Percentiles rank a stretch among this genome's conserved stretches.
Evolutionary conservation across 1,140 invertebrate genomes (phyloP).

Genomic region (Melipona quadrifasciata): DNA sequence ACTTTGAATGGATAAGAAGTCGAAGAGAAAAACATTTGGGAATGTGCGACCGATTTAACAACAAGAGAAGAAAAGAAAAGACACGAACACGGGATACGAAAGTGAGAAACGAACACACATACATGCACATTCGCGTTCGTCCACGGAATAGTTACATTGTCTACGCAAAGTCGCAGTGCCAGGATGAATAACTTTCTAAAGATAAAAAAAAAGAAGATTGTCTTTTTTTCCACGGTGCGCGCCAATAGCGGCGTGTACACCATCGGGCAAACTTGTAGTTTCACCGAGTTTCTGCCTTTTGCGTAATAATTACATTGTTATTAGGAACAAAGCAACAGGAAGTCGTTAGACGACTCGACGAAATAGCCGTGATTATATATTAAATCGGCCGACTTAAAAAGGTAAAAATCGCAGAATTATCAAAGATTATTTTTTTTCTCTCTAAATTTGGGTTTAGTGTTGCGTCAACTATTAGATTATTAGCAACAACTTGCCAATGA

Average conservation of each 20-base stretch:
- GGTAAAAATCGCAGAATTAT: not conserved
- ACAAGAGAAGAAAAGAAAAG: not conserved
- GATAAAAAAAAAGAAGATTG: conserved; percentile 37
- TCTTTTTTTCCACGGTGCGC: conserved; percentile 43
- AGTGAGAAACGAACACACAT: conserved; percentile 1
- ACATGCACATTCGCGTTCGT: not conserved
- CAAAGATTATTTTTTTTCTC: not conserved
- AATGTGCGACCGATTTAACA: not conserved
- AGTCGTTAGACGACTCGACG: conserved; percentile 38
- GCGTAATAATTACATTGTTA: conserved; percentile 59
- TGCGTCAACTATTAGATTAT: too few relatives aligned
- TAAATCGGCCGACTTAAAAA: conserved; percentile 22
- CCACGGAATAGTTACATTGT: conserved; percentile 33
- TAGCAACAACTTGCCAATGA: too few relatives aligned
- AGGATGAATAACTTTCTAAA: conserved; percentile 50
- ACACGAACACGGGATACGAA: not conserved
- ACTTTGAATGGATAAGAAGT: not conserved
- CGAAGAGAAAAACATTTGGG: not conserved
- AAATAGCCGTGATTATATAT: conserved; percentile 25
- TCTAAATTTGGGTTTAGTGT: not conserved
- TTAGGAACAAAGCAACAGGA: conserved; percentile 56
- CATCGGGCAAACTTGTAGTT: conserved; percentile 26
- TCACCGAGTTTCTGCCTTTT: conserved; percentile 58
- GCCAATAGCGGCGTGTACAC: not conserved
- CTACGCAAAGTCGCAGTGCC: conserved; percentile 21